Conservation (phyloP, 1,140 invertebrate species). For the Drosophila pectinifera region DNA sequence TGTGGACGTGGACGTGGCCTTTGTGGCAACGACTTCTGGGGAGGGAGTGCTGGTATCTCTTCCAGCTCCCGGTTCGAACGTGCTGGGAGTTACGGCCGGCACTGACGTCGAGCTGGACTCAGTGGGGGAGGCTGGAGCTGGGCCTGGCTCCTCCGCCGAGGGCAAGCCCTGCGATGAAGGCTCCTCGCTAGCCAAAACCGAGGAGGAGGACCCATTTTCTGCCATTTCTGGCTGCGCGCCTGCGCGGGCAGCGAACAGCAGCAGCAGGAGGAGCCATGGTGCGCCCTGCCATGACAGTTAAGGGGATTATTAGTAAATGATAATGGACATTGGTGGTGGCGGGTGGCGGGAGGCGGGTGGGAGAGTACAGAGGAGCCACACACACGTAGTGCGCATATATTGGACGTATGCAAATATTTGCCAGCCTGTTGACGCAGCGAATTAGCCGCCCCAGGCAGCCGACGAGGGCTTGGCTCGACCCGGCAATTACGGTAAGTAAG, state of each 20-base stretch:
- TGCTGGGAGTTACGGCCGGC: background rate
- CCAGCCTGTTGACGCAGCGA: conserved; percentile 35
- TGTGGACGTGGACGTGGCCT: background rate
- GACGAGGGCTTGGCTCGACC: conserved; percentile 31
- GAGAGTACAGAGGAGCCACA: background rate
- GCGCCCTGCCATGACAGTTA: conserved; percentile 8
- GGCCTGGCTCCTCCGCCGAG: background rate
- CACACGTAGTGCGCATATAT: background rate
- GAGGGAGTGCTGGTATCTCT: background rate
- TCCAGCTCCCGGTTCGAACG: background rate
- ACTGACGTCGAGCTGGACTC: conserved; percentile 2
- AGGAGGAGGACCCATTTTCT: background rate
- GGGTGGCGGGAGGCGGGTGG: no score
- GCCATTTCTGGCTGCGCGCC: conserved; percentile 37
- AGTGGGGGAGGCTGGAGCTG: background rate
- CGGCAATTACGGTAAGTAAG: conserved; percentile 36
- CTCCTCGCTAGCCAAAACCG: background rate
- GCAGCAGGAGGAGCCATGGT: conserved; percentile 24
- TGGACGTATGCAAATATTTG: conserved; percentile 54
- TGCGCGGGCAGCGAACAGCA: conserved; percentile 15
- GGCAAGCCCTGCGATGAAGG: background rate
- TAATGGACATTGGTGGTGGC: background rate
- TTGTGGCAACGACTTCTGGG: background rate
- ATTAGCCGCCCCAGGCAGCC: conserved; percentile 27
- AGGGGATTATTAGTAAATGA: background rate